These are phyloP conservation scores for Zaprionus inermis DNA, from an alignment of 1,140 invertebrate species.

Conservation along the genomic window DNA sequence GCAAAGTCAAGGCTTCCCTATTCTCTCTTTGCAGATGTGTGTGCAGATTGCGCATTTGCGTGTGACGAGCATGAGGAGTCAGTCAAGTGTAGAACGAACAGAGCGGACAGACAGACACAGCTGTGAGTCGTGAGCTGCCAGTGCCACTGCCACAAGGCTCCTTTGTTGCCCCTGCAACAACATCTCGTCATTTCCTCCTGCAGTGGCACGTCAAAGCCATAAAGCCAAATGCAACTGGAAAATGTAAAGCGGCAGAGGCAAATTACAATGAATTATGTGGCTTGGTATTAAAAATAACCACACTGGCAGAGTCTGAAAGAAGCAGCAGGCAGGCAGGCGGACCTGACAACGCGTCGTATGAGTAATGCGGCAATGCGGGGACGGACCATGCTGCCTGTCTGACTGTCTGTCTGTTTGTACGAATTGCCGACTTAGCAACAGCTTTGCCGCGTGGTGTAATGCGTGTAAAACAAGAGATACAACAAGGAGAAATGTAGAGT, in stretches of 20 bases:
- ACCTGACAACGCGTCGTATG: conserved; percentile 60
- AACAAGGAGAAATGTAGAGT: not conserved
- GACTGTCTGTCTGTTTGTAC: not conserved
- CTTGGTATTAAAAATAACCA: conserved; percentile 77
- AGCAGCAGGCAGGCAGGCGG: not conserved
- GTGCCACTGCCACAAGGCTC: conserved; percentile 14
- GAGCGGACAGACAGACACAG: not conserved
- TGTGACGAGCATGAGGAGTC: conserved; percentile 35
- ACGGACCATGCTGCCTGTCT: not conserved
- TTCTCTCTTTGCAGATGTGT: conserved; percentile 28
- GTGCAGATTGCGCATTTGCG: conserved; percentile 66
- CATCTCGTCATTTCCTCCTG: not conserved
- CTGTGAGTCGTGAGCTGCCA: conserved; percentile 18
- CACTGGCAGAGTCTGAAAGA: conserved; percentile 13
- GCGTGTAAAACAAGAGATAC: conserved; percentile 24
- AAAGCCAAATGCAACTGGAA: conserved; percentile 69
- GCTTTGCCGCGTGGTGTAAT: conserved; percentile 19
- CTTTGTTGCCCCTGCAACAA: not conserved
- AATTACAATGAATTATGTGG: conserved; percentile 81
- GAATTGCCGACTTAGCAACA: conserved; percentile 32
- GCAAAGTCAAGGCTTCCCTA: conserved; percentile 41
- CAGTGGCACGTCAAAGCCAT: conserved; percentile 39
- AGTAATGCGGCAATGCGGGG: conserved; percentile 53
- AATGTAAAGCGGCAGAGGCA: conserved; percentile 62
- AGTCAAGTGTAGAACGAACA: conserved; percentile 37